These are phyloP conservation scores for Bugulina stolonifera DNA, from an alignment of 2,888 invertebrate species.

Conservation along the genomic window DNA sequence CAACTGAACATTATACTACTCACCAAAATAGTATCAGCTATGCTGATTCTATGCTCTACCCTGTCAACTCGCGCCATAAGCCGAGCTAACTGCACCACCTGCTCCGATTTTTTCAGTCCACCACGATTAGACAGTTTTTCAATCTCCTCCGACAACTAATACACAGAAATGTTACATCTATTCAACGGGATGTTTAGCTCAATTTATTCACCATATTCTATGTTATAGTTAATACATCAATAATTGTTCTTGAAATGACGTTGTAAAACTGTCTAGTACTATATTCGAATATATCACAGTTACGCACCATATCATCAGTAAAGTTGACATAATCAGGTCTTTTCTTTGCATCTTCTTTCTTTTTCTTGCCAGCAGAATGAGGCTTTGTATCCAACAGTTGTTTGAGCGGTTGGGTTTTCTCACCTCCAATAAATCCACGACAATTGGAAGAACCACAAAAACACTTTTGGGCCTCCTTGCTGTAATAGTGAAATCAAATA, in stretches of 20 bases:
- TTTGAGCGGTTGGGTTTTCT: conserved; percentile 39
- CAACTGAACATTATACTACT: no score
- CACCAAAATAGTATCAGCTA: conserved; percentile 72
- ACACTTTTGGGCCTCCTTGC: conserved; percentile 91
- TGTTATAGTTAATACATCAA: no score
- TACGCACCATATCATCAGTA: conserved; percentile 62
- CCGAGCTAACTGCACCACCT: conserved; percentile 80
- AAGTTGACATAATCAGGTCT: conserved; percentile 57
- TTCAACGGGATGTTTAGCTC: no score
- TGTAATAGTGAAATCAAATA: conserved; percentile 54
- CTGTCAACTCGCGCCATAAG: conserved; percentile 88
- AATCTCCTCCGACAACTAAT: conserved; percentile 79
- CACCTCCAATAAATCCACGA: conserved; percentile 82
- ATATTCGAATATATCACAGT: no score
- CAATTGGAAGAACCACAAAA: conserved; percentile 84
- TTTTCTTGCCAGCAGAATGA: conserved; percentile 35
- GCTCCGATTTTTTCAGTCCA: conserved; percentile 74
- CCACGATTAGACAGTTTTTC: conserved; percentile 68
- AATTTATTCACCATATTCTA: no score
- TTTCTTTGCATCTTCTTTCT: conserved; percentile 52
- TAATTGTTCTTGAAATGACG: no score
- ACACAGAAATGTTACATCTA: no score
- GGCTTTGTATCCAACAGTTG: background rate
- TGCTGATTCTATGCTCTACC: conserved; percentile 62
- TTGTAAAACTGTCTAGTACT: no score